Base-by-base conservation (phyloP, 1,140 invertebrate species). In the Bombus difficillimus region DNA sequence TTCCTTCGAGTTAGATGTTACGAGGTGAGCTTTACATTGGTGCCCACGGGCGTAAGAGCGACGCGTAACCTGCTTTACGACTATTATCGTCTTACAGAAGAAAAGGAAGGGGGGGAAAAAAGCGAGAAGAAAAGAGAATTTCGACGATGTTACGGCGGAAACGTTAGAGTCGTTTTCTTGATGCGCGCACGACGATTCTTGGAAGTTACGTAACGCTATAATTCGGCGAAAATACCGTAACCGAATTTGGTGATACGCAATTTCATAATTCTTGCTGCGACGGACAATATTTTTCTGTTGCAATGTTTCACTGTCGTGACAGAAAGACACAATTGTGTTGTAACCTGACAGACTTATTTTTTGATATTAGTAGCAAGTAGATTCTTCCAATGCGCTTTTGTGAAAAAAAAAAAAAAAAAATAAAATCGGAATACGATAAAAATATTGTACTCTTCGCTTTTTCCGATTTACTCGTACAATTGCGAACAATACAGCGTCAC, bases 1-100 rank as follows among this genome's bases (percentile, higher is more conserved):
- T 84, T 86, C 83, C 74, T 72, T 90, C 69, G 87, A 88, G 88
- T 90, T 90, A 90, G 89, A 90, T n/a, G 86, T 90, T 86, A 88
- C 73, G 84, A 88, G 78, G 83, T 47, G 80, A 90, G 89, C 89
- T 90, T 90, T 90, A 89, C 71, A 73, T 90, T 76, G 78, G 72
- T 86, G 71, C 71, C 78, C 28, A 81, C 43, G 9, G 80, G 76
- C 81, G 41, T 83, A 85, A 88, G 76, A 86, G 57, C 78, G 79
- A 88, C 64, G 83, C 86, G 83, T 88, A 90, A 88, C 78, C 43
- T 81, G 83, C 83, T 85, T 81, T 74, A 73, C 83, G 57, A 64
- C 68, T 37, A 57, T 59, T 53, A 72, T 64, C 41, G 59, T 72
- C 25, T 62, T 66, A 18, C 62, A 69, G n/a, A 75, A 28, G 18